A percentile compares a stretch with the other conserved stretches of the same genome.
Evolutionary conservation across 2,797 vertebrate species (phyloP).

Genomic region (Malacoraja senta): DNA sequence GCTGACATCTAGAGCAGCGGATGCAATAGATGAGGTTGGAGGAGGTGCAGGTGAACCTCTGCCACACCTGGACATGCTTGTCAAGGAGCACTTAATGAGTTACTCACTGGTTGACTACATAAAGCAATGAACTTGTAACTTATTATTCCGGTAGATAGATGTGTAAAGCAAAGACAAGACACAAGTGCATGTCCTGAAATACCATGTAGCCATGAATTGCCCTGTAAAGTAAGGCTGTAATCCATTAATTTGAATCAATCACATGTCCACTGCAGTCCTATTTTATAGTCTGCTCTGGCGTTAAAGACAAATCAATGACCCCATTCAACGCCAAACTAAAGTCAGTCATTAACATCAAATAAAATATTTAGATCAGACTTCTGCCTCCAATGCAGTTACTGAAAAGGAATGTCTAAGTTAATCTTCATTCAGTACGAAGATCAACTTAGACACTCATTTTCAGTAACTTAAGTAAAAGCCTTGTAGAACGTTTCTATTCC

Average conservation of each 20-base stretch:
- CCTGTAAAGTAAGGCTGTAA: neutral
- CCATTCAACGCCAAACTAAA: neutral
- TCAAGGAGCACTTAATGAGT: neutral
- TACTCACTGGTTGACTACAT: neutral
- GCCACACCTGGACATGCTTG: neutral
- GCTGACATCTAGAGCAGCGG: too few species aligned
- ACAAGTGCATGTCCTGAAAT: neutral
- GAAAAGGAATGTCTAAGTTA: neutral
- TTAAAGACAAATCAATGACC: neutral
- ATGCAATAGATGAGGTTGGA: too few species aligned
- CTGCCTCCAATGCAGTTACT: neutral
- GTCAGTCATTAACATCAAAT: neutral
- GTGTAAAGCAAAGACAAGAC: neutral
- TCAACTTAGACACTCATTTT: too few species aligned
- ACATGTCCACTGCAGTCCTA: neutral
- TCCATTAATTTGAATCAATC: neutral
- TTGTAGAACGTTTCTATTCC: too few species aligned
- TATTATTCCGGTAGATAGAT: neutral
- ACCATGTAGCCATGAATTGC: neutral
- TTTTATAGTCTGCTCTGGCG: neutral
- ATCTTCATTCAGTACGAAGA: neutral
- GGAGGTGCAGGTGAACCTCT: too few species aligned
- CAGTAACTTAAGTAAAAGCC: too few species aligned
- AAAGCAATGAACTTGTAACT: neutral
- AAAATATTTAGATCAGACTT: neutral